Conservation (phyloP, 2,797 vertebrate species). For the Sparus aurata region DNA sequence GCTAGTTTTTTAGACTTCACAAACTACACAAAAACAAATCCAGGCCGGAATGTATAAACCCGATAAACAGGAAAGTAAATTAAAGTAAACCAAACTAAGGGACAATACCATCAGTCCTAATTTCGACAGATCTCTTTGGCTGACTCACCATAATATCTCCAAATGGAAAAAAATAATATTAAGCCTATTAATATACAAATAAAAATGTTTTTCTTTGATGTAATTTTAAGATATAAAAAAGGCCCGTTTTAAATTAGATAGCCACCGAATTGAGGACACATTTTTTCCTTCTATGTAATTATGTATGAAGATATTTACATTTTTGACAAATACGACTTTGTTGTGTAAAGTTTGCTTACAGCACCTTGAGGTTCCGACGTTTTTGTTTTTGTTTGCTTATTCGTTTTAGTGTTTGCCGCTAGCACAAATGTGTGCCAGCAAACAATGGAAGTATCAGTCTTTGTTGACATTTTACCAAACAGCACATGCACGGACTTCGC, state of each 20-base stretch:
- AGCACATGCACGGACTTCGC: not conserved
- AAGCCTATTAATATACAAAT: not conserved
- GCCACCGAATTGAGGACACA: not conserved
- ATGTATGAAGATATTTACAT: not conserved
- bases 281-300: not conserved
- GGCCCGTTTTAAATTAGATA: not conserved
- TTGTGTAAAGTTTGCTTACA: not conserved
- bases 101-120: no score
- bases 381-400: not conserved
- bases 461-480: constrained; percentile 7
- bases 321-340: no score
- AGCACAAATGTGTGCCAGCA: not conserved
- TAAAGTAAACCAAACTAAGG: no score
- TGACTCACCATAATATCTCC: no score
- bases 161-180: no score
- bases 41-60: no score
- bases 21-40: no score
- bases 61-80: no score
- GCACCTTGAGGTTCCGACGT: no score
- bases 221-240: not conserved
- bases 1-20: no score
- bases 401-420: no score
- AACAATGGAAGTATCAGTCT: not conserved
- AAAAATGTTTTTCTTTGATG: not conserved
- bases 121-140: no score